These are phyloP conservation scores for Montipora efflorescens DNA, from an alignment of 64 coral and sea anemone genomes.

Conservation along the genomic window DNA sequence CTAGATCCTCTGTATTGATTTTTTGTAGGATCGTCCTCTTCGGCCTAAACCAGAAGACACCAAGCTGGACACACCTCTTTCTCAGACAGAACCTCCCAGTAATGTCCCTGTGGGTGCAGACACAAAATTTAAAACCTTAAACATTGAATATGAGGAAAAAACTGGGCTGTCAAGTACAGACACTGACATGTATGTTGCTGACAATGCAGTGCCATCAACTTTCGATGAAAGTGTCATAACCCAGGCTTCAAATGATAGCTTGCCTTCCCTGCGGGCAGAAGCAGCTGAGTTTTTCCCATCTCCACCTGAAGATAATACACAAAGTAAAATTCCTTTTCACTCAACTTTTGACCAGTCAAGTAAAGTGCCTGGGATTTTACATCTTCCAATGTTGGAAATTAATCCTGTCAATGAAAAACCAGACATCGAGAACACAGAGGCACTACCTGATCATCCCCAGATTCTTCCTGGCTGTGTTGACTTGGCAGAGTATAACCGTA, in stretches of 20 bases:
- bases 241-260: neutral
- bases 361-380: slow-evolving; percentile 21
- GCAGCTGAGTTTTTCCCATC: slow-evolving; percentile 10
- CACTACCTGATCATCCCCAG: neutral
- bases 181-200: neutral
- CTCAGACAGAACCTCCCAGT: neutral
- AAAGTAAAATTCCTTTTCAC: neutral
- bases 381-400: neutral
- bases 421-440: neutral
- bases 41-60: neutral
- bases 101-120: neutral
- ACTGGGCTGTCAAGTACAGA: neutral
- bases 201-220: neutral
- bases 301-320: neutral
- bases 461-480: slow-evolving; percentile 8
- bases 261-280: neutral
- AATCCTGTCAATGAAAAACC: no score
- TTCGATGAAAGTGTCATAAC: neutral
- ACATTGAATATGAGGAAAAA: no score
- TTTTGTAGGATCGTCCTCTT: slow-evolving; percentile 14
- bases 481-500: neutral
- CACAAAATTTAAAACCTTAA: neutral
- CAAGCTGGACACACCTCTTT: neutral
- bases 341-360: neutral
- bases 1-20: neutral